These are phyloP conservation scores for Phalera bucephala DNA, from an alignment of 2,888 invertebrate genomes.

Conservation along the genomic window DNA sequence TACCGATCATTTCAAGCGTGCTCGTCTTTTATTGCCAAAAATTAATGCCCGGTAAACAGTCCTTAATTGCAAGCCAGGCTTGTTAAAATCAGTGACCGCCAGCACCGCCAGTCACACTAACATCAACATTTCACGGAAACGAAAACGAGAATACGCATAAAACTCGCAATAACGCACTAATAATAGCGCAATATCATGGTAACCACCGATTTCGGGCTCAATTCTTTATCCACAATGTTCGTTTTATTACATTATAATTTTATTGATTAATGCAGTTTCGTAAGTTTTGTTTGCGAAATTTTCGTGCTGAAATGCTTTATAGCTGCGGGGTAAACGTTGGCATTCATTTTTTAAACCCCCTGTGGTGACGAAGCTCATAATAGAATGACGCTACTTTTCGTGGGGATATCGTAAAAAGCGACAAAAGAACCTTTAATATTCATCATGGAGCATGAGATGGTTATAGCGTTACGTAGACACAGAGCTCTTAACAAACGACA, in stretches of 20 bases:
- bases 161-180: conserved; percentile 64
- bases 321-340: conserved; percentile 35
- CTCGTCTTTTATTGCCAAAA: conserved; percentile 82
- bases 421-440: too few species aligned
- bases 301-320: conserved; percentile 54
- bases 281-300: conserved; percentile 39
- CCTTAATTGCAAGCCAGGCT: conserved; percentile 75
- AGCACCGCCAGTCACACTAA: conserved; percentile 54
- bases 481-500: too few species aligned
- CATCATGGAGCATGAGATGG: too few species aligned
- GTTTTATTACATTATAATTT: conserved; percentile 72
- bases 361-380: too few species aligned
- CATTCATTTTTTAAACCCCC: conserved; percentile 26
- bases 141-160: conserved; percentile 59
- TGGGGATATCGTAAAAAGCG: too few species aligned
- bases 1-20: conserved; percentile 74
- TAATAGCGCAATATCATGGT: conserved; percentile 66
- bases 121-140: conserved; percentile 59
- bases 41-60: conserved; percentile 81
- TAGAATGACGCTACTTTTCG: too few species aligned
- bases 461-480: too few species aligned
- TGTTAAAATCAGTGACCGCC: conserved; percentile 56
- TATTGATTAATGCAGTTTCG: conserved; percentile 57
- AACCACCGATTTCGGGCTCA: conserved; percentile 54
- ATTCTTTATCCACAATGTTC: conserved; percentile 43